Evolutionary conservation across 2,113 vertebrate genomes (phyloP).

Genomic region (Typhlomys cinereus): DNA sequence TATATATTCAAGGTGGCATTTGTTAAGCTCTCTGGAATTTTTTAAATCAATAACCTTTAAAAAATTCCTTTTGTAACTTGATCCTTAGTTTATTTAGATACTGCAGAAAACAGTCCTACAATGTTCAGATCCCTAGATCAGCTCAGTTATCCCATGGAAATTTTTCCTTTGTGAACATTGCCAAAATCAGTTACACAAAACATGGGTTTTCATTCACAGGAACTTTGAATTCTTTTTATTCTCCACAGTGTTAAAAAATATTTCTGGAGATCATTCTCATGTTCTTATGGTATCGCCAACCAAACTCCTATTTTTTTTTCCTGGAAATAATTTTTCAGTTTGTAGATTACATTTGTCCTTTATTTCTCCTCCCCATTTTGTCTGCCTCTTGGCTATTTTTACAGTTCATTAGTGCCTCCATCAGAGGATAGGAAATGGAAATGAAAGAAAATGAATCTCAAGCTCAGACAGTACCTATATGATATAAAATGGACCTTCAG

Average conservation of each 20-base stretch:
- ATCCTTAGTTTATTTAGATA: background rate
- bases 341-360: conserved; percentile 54
- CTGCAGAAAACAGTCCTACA: background rate
- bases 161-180: background rate
- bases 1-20: background rate
- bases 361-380: conserved; percentile 33
- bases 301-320: conserved; percentile 57
- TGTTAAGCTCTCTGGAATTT: conserved; percentile 23
- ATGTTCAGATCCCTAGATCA: background rate
- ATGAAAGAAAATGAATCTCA: conserved; percentile 58
- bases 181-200: conserved; percentile 18
- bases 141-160: background rate
- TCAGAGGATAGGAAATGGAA: conserved; percentile 43
- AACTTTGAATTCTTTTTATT: background rate
- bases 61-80: background rate
- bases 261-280: conserved; percentile 15
- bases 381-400: conserved; percentile 60
- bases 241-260: background rate
- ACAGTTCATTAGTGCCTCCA: conserved; percentile 57
- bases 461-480: conserved; percentile 16
- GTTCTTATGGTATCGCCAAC: background rate
- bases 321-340: conserved; percentile 24
- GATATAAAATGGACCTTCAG: conserved; percentile 41
- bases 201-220: background rate
- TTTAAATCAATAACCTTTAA: background rate